These are phyloP conservation scores for Ceratoteleas bidentatus DNA, from an alignment of 1,140 invertebrate species.

Conservation along the genomic window DNA sequence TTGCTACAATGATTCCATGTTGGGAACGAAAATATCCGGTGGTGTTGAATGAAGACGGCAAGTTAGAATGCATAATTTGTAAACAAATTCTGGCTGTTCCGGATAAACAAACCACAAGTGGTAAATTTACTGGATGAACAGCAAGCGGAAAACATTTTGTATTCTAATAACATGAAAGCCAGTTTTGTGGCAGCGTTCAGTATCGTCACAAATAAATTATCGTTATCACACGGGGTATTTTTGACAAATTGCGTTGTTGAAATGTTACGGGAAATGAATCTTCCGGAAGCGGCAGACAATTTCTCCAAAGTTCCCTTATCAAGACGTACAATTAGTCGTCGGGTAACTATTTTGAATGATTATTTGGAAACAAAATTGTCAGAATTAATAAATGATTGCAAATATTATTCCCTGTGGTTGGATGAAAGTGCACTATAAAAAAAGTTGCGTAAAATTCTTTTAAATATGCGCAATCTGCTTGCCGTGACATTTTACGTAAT, in stretches of 20 bases:
- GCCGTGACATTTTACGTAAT: too few species aligned
- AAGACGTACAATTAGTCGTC: conserved; percentile 11
- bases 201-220: conserved; percentile 7
- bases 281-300: background rate
- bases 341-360: conserved; percentile 6
- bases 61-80: background rate
- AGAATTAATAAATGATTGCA: conserved; percentile 1
- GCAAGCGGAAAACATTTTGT: too few species aligned
- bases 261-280: conserved; percentile 1
- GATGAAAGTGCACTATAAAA: too few species aligned
- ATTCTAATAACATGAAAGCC: too few species aligned
- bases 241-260: background rate
- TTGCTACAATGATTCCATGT: background rate
- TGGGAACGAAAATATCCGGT: background rate
- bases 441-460: too few species aligned
- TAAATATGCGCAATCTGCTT: too few species aligned
- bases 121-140: too few species aligned
- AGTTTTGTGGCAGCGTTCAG: conserved; percentile 6
- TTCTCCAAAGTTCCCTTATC: conserved; percentile 9
- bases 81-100: background rate
- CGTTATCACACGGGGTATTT: conserved; percentile 1
- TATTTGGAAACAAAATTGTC: conserved; percentile 14
- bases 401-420: conserved; percentile 9
- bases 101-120: too few species aligned
- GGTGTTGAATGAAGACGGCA: background rate